Percentiles rank a stretch among this genome's conserved stretches.
phyloP scores from a whole-genome alignment of 2,113 vertebrate genomes.

The Scortum barcoo region DNA sequence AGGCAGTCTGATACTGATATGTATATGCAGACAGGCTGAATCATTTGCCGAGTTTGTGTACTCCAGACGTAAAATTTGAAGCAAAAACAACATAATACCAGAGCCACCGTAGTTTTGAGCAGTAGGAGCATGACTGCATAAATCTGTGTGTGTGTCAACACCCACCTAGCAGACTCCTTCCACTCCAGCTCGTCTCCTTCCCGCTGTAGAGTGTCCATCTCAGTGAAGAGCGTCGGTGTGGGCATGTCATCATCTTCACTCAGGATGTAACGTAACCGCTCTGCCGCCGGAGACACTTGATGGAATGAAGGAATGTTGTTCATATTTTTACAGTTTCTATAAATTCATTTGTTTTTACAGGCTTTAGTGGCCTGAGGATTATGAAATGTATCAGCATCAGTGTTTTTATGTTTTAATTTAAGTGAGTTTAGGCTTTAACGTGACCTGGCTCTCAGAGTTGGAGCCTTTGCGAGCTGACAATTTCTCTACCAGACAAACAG shows the following conservation, averaged over 20 bases:
- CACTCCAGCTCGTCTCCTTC: slow-evolving; percentile 97
- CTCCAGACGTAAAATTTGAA: neutral
- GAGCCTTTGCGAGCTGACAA: neutral
- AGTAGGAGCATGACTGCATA: neutral
- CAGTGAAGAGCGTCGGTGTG: slow-evolving; percentile 95
- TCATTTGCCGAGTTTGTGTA: neutral
- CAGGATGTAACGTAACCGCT: slow-evolving; percentile 94
- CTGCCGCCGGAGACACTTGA: slow-evolving; percentile 94
- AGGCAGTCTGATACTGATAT: neutral
- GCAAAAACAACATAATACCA: neutral
- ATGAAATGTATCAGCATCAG: neutral
- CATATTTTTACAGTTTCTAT: neutral
- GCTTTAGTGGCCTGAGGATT: neutral
- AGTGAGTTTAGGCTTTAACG: neutral
- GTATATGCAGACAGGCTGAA: neutral
- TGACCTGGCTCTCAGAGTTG: neutral
- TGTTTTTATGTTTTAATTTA: too few species aligned
- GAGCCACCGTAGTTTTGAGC: too few species aligned
- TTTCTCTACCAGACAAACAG: neutral
- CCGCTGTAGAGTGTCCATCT: slow-evolving; percentile 97
- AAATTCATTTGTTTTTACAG: neutral
- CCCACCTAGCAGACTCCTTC: slow-evolving; percentile 96
- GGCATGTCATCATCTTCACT: slow-evolving; percentile 92
- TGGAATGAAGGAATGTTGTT: neutral
- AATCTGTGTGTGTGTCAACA: slow-evolving; percentile 4